Evolutionary conservation across 2,888 invertebrate genomes (phyloP).

Genomic region (Sinhomidia bicolor): DNA sequence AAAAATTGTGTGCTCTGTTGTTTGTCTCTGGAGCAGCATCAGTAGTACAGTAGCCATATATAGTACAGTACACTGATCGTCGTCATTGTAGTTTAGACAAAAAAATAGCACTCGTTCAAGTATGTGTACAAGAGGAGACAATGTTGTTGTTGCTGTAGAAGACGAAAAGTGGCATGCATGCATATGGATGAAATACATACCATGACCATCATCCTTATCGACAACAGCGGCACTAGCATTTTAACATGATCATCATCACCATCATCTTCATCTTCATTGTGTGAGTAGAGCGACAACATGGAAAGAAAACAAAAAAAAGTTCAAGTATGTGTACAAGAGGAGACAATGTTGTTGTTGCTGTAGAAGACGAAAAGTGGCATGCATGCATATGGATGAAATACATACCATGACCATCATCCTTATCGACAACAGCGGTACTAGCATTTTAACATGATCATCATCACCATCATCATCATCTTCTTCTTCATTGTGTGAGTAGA

Average conservation of each 20-base stretch:
- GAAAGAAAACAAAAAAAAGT: not conserved
- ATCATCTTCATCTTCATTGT: not conserved
- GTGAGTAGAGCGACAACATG: no score
- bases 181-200: conserved; percentile 37
- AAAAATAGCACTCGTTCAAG: conserved; percentile 1
- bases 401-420: no score
- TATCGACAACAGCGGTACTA: not conserved
- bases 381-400: conserved; percentile 25
- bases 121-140: not conserved
- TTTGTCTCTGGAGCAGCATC: conserved; percentile 4
- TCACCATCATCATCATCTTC: not conserved
- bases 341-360: no score
- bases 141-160: no score
- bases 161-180: not conserved
- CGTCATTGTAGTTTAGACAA: not conserved
- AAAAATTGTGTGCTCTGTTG: conserved; percentile 55
- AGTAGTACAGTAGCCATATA: not conserved
- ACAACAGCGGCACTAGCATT: not conserved
- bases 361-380: not conserved
- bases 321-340: not conserved
- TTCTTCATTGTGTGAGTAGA: no score
- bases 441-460: conserved; percentile 15
- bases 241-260: conserved; percentile 17
- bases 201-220: no score
- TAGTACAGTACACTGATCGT: no score